Evolutionary conservation across 2,888 invertebrate species (phyloP).

Genomic region (Drosophila longiperda): DNA sequence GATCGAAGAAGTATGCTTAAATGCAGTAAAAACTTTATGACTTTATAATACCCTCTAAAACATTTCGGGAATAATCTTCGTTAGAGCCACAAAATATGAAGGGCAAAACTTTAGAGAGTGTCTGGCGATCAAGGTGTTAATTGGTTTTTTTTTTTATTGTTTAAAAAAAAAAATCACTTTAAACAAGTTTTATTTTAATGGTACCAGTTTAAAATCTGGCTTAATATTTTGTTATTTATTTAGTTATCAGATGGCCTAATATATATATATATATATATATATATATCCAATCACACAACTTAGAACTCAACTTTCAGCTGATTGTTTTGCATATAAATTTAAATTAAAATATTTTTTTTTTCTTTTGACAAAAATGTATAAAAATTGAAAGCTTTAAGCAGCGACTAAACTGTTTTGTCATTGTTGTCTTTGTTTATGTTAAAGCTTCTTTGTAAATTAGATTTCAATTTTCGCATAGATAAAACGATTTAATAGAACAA

Average conservation of each 20-base stretch:
- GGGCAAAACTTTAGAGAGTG: neutral
- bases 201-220: neutral
- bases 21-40: neutral
- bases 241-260: neutral
- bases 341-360: neutral
- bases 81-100: neutral
- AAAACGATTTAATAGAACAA: slow-evolving; percentile 5
- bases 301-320: neutral
- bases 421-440: neutral
- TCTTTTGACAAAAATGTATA: neutral
- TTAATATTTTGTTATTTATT: neutral
- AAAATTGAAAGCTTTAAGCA: neutral
- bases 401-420: neutral
- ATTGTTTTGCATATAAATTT: neutral
- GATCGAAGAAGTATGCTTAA: neutral
- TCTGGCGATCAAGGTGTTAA: neutral
- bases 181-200: neutral
- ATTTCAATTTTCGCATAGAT: slow-evolving; percentile 9
- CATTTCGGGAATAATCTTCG: neutral
- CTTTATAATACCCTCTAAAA: neutral
- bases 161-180: neutral
- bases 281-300: neutral
- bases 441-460: neutral
- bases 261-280: neutral
- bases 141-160: neutral